Base-by-base conservation (phyloP, 2,888 invertebrate genomes). In the Bellardia pandia region DNA sequence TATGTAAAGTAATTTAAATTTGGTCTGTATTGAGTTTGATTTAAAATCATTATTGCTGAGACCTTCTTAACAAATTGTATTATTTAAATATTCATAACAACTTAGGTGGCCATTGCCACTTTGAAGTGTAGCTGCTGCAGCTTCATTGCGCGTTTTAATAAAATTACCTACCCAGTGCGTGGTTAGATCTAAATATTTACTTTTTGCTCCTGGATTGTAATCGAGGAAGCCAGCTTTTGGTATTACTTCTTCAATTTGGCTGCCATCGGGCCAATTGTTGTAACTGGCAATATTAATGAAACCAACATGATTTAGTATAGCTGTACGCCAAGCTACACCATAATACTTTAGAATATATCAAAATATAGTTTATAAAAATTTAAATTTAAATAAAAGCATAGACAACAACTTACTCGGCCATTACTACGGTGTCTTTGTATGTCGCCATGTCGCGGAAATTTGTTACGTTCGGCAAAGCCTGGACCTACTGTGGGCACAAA, bases 221-320 rank as follows among this genome's bases (percentile, higher is more conserved):
- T 96, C 95, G 45, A 93, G 91, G 85, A 92, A 93, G 2, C 93
- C 93, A 23, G 91, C 91, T 72, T 92, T 91, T 3, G 93, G 91
- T 45, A 91, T 89, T 3, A 93, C 96, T 58, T 96, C 95, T 91
- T 96, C 96, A 79, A 96, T 96, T 93, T 96, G 96, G 11, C 96
- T 96, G 6, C 96, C 96, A 92, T 96, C 96, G 89, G 96, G 95
- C 96, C 96, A 96, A 91, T 96, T 96, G 91, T 96, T 96, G 91
- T 96, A 96, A 82, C 96, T 96, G 58, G 96, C 96, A 80, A 96
- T 95, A 11, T 95, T 95, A 16, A 96, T 93, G 76, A 95, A 94
- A 77, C 94, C 93, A 11, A 95, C 94, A 33, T 94, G 94, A 66
- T 94, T 94, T 8, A 94, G 93, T 13, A 96, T 92, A 1, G 96